Evolutionary conservation across 2,797 vertebrate genomes (phyloP).

Genomic region (Brachymystax lenok): DNA sequence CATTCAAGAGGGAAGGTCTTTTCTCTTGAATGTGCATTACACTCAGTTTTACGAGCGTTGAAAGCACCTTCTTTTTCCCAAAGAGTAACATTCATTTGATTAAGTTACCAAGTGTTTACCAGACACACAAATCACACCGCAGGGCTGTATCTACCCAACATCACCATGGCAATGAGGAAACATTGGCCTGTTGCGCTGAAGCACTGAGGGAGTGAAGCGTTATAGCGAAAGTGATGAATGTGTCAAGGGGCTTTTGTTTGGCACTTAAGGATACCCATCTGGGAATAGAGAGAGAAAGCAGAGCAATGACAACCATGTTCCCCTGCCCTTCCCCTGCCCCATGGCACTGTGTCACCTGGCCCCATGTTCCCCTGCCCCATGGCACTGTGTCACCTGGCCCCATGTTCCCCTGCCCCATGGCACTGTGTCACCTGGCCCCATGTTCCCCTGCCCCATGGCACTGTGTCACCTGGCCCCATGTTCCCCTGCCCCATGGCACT

Average conservation of each 20-base stretch:
- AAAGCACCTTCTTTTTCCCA: slow-evolving; percentile 13
- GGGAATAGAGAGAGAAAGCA: slow-evolving; percentile 4
- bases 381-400: not conserved
- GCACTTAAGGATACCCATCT: slow-evolving; percentile 13
- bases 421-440: not conserved
- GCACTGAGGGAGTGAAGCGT: not conserved
- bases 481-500: too few species aligned
- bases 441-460: not conserved
- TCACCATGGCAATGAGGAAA: slow-evolving; percentile 19
- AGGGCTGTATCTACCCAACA: not conserved
- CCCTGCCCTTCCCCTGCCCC: too few species aligned
- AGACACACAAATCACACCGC: slow-evolving; percentile 44
- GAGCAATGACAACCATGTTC: not conserved
- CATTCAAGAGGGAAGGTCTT: slow-evolving; percentile 12
- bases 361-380: not conserved
- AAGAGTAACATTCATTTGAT: slow-evolving; percentile 17
- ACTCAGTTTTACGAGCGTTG: not conserved
- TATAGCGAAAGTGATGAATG: not conserved
- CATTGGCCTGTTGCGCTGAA: not conserved
- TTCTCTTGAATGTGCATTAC: slow-evolving; percentile 18
- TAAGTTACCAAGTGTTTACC: slow-evolving; percentile 21
- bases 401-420: too few species aligned
- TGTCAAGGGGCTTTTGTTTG: slow-evolving; percentile 37
- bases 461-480: too few species aligned
- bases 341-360: too few species aligned